Evolutionary conservation across 2,113 vertebrate genomes (phyloP), one percentile per base, ranked within the genome.

Genomic region (Neolamprologus brichardi): DNA sequence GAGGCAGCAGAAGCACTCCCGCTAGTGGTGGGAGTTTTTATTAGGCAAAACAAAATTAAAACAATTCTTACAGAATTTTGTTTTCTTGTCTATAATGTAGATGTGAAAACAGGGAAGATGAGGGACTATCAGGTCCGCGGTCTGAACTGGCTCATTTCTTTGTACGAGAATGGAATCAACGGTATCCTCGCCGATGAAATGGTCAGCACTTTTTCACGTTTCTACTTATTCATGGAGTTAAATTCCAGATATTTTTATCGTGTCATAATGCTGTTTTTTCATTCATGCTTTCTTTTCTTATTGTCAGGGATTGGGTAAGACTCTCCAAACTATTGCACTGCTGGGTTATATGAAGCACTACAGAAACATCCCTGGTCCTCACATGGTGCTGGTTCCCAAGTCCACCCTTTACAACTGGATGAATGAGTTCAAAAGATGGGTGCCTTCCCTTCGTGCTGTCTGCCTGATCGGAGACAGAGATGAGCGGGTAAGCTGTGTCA

Each of bases 371-470:
- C 98, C 98, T 15, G 99, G 99, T n/a, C 98, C 98, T 87, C 99
- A 99, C 93, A 99, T 99, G 99, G 98, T 99, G 62, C 96, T 99
- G 92, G 99, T 99, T 91, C 99, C 99, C 8, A 99, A 99, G 91
- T 99, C 98, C 91, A 99, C 99, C n/a, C 96, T 99, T 32, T 99
- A 99, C 92, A 99, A 99, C 95, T 99, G 99, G 99, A 99, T 99
- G 99, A 98, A 97, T 67, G 98, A 99, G 91, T 99, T 99, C 93
- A 99, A 99, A 94, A 97, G 98, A 97, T 99, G 99, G 99, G 98
- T 99, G 2, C 99, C 99, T 14, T 99, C 99, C 0, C 97, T 99
- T 53, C 96, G 97, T n/a, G 99, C 98, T 1, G 97, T 99, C 82
- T 99, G 98, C 87, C 97, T 99, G 91, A 99, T 99, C 2, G 99